Conservation (phyloP, 2,113 vertebrate species). For the Haliaeetus leucogaster region DNA sequence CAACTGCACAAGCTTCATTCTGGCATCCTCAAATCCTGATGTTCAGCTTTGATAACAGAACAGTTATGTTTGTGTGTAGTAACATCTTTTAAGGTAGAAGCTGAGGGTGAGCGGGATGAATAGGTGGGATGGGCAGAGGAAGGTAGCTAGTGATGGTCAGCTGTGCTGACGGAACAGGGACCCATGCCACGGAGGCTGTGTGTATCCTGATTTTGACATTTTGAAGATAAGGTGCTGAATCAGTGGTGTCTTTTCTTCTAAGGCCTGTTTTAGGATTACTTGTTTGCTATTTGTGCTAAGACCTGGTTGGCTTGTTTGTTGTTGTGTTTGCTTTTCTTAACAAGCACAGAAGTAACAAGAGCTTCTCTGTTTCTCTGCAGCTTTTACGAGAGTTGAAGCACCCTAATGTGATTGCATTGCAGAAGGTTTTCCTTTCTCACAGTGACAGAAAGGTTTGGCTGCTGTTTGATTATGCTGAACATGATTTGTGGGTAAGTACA, state of each 20-base stretch:
- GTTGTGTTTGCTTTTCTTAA: not conserved
- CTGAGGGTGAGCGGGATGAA: not conserved
- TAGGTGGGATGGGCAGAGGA: not conserved
- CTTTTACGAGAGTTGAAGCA: conserved; percentile 90
- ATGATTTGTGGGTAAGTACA: conserved; percentile 87
- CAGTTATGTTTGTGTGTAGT: not conserved
- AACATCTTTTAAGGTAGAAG: not conserved
- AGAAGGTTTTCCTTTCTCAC: conserved; percentile 92
- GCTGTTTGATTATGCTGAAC: conserved; percentile 90
- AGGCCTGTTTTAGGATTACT: not conserved
- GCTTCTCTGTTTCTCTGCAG: conserved; percentile 68
- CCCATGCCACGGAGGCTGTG: rapidly evolving
- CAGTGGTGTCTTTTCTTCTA: not conserved
- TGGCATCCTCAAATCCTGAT: not conserved
- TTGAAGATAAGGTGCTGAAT: not conserved
- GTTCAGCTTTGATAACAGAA: not conserved
- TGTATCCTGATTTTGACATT: not conserved
- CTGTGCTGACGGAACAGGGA: not conserved
- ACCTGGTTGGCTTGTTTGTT: not conserved
- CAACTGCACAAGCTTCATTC: not conserved
- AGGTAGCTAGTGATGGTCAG: not conserved
- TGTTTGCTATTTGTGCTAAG: not conserved
- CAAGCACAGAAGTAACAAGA: not conserved
- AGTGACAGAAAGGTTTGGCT: conserved; percentile 92
- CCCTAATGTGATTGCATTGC: conserved; percentile 88